These are phyloP conservation scores for Drosophila lacteicornis DNA, from an alignment of 1,140 invertebrate genomes.

Conservation along the genomic window DNA sequence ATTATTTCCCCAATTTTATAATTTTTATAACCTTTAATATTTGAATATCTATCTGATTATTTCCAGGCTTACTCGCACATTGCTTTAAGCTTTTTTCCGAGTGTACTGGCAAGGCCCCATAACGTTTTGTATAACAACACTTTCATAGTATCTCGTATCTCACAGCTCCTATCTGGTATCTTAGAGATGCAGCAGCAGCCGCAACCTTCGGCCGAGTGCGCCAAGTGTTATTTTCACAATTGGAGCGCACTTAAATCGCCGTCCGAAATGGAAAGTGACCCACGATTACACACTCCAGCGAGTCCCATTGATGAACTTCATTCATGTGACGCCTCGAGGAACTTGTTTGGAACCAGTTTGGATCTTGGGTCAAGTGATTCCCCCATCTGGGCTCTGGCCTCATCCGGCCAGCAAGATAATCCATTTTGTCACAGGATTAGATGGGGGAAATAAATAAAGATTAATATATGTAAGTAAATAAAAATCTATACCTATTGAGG, in stretches of 20 bases:
- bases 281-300: conserved; percentile 64
- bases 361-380: conserved; percentile 31
- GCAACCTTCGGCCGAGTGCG: conserved; percentile 70
- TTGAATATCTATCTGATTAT: too few species aligned
- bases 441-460: rapidly evolving
- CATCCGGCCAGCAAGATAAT: conserved; percentile 10
- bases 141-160: conserved; percentile 26
- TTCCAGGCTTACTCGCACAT: not conserved
- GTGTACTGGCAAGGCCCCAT: conserved; percentile 3
- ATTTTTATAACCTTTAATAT: too few species aligned
- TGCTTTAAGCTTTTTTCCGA: not conserved
- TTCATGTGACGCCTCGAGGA: conserved; percentile 54
- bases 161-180: conserved; percentile 11
- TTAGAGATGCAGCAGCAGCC: conserved; percentile 47
- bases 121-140: conserved; percentile 56
- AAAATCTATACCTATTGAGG: not conserved
- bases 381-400: not conserved
- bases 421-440: conserved; percentile 10
- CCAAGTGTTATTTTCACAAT: conserved; percentile 82
- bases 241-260: conserved; percentile 71
- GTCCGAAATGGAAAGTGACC: conserved; percentile 78
- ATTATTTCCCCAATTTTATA: too few species aligned
- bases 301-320: conserved; percentile 69
- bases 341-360: conserved; percentile 40
- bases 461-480: not conserved